Base-by-base conservation (phyloP, 1,140 invertebrate species). In the Drosophila ohnishii region DNA sequence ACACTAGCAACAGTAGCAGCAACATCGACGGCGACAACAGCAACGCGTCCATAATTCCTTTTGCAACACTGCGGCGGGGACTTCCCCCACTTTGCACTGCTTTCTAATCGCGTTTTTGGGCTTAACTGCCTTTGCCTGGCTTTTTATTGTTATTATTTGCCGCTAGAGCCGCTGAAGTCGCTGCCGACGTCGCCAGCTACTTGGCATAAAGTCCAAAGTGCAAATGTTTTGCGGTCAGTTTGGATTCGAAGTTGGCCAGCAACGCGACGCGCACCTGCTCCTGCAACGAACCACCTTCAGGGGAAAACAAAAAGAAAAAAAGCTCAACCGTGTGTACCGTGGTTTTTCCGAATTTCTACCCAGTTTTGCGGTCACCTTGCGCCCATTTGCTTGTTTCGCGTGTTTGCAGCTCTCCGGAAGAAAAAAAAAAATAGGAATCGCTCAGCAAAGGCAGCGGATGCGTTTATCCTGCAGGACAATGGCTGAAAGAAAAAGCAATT, bases 171-270 rank as follows among this genome's bases (percentile, higher is more conserved):
- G 25, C 47, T 50, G 47, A 50, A 53, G 32, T 86, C 74, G 83
- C 74, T 71, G 82, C 66, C 75, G 42, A 59, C 78, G 74, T 73
- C 37, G 70, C 51, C 69, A 39, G 45, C 44, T 56, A 48, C 70
- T 60, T 65, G 84, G 76, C 84, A 83, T 88, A 80, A 87, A 83
- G 84, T 88, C 78, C 67, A 83, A 88, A 78, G 80, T 84, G 80
- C 77, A 88, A 88, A 88, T 84, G 80, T 80, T 89, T 89, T 88
- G 85, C 80, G 85, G 85, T 88, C 85, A 88, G 85, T 88, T 89
- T 75, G 78, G 78, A 74, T 81, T 89, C 72, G 71, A 85, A 84
- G 85, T 88, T 88, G 77, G 85, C 75, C 74, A 83, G 80, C 50
- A 66, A 66, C 85, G 85, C 78, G 84, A 83, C 84, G 77, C 61